A percentile compares a stretch with the other conserved stretches of the same genome.
Evolutionary conservation across 1,140 invertebrate genomes (phyloP).

Genomic region (Leptinotarsa texana): DNA sequence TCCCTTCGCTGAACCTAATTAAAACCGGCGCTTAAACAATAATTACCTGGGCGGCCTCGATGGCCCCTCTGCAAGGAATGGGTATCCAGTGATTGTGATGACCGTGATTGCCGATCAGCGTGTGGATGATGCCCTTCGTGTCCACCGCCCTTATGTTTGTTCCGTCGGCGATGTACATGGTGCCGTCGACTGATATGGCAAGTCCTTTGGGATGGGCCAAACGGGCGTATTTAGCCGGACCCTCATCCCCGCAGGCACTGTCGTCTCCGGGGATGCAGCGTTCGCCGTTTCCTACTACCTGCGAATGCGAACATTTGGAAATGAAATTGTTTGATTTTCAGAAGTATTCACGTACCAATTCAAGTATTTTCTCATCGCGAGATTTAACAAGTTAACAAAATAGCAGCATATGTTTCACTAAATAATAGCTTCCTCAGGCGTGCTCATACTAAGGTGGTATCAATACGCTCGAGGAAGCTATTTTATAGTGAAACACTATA

Average conservation of each 20-base stretch:
- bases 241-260: conserved; percentile 90
- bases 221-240: conserved; percentile 84
- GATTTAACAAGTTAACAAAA: too few relatives aligned
- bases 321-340: too few relatives aligned
- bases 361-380: too few relatives aligned
- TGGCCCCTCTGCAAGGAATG: conserved; percentile 79
- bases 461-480: too few relatives aligned
- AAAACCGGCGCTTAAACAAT: not conserved
- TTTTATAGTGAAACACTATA: too few relatives aligned
- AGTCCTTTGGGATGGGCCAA: conserved; percentile 96
- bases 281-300: conserved; percentile 92
- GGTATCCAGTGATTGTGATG: conserved; percentile 91
- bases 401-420: too few relatives aligned
- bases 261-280: conserved; percentile 92
- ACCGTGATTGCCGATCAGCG: conserved; percentile 88
- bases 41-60: conserved; percentile 68
- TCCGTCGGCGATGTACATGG: conserved; percentile 93
- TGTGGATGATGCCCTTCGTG: conserved; percentile 89
- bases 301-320: not conserved
- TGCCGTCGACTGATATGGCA: conserved; percentile 86
- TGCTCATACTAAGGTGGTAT: too few relatives aligned
- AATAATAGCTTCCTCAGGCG: too few relatives aligned
- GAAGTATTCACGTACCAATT: too few relatives aligned
- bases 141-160: conserved; percentile 92
- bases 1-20: not conserved